A percentile compares a stretch with the other conserved stretches of the same genome.
These are phyloP conservation scores for Cyclura pinguis DNA, from an alignment of 2,797 vertebrate species.

Conservation along the genomic window DNA sequence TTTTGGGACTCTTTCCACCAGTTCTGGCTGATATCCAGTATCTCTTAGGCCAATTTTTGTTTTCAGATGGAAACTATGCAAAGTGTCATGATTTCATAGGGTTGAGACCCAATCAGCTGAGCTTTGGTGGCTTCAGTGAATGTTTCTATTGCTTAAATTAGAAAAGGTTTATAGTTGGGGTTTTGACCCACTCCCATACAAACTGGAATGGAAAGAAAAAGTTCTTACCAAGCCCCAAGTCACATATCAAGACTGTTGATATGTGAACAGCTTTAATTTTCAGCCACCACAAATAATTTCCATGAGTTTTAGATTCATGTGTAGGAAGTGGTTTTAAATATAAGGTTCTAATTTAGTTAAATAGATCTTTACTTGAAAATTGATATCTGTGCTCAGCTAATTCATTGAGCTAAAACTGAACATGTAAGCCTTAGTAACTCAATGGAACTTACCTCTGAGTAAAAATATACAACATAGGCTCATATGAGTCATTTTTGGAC, in stretches of 20 bases:
- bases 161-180: not conserved
- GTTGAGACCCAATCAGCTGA: not conserved
- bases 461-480: not conserved
- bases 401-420: constrained; percentile 10
- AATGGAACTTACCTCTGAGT: not conserved
- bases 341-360: constrained; percentile 3
- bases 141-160: not conserved
- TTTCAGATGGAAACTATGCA: constrained; percentile 13
- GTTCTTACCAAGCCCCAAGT: constrained; percentile 16
- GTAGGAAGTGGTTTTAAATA: constrained; percentile 47
- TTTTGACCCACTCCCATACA: not conserved
- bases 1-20: constrained; percentile 8
- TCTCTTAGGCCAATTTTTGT: constrained; percentile 24
- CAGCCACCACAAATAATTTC: constrained; percentile 38
- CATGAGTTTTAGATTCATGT: constrained; percentile 6
- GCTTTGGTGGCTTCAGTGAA: not conserved
- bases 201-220: constrained; percentile 1
- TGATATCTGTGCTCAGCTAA: constrained; percentile 13
- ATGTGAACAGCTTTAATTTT: constrained; percentile 41
- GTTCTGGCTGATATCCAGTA: constrained; percentile 8
- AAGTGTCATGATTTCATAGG: constrained; percentile 7
- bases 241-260: constrained; percentile 24
- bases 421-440: not conserved
- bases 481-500: not conserved
- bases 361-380: not conserved